Percentiles rank a stretch among this genome's conserved stretches.
Evolutionary conservation across 2,113 vertebrate genomes (phyloP).

Genomic region (Nettapus auritus): DNA sequence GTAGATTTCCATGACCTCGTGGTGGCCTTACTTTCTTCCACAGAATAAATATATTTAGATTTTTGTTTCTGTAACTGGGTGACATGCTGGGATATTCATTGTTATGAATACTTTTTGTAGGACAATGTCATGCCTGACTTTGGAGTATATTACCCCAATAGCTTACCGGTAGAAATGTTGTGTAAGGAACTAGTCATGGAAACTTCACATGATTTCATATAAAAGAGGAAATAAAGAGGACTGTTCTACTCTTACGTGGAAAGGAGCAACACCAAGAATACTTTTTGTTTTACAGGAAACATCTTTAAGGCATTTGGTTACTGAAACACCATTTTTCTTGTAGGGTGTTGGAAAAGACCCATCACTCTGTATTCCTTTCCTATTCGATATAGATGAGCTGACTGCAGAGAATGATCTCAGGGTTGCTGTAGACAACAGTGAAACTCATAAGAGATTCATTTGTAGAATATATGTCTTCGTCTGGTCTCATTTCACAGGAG

Average conservation of each 20-base stretch:
- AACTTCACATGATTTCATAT: background rate
- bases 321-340: background rate
- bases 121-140: background rate
- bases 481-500: background rate
- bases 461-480: conserved; percentile 10
- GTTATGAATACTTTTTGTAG: background rate
- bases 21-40: background rate
- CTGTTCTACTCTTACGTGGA: background rate
- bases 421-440: background rate
- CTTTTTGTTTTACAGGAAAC: background rate
- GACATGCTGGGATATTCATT: background rate
- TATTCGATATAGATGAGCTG: background rate
- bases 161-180: background rate
- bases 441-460: conserved; percentile 25
- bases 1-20: background rate
- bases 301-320: background rate
- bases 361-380: background rate
- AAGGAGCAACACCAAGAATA: background rate
- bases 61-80: background rate
- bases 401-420: background rate
- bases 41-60: background rate
- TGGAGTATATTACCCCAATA: background rate
- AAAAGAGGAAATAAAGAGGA: background rate
- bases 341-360: background rate
- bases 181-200: background rate